Conservation (phyloP, 2,113 vertebrate genomes). For the Ivindomyrus marchei region DNA sequence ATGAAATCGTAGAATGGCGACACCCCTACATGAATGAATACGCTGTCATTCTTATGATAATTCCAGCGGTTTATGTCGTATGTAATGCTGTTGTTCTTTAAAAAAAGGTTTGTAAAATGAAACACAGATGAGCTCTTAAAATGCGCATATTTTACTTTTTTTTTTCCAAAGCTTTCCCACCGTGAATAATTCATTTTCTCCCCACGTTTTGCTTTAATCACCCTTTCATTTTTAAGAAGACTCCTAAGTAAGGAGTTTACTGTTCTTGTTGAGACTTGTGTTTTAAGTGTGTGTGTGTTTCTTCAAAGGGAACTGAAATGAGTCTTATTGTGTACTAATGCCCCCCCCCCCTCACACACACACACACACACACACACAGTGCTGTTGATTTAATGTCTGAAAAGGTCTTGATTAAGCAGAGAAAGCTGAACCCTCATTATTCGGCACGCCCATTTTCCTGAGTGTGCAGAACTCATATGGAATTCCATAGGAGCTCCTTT, state of each 20-base stretch:
- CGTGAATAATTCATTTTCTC: conserved; percentile 2
- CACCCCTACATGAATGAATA: conserved; percentile 11
- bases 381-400: neutral
- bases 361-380: neutral
- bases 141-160: conserved; percentile 49
- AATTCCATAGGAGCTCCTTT: neutral
- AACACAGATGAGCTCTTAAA: conserved; percentile 25
- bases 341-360: neutral
- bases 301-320: neutral
- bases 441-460: neutral
- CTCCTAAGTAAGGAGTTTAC: neutral
- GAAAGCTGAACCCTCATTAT: neutral
- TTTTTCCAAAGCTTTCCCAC: conserved; percentile 14
- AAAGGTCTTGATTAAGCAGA: neutral
- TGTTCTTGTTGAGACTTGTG: conserved; percentile 7
- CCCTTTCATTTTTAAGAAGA: neutral
- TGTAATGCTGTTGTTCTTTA: conserved; percentile 6
- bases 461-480: neutral
- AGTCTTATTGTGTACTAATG: neutral
- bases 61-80: neutral
- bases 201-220: conserved; percentile 7
- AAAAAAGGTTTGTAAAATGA: neutral
- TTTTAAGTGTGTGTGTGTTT: neutral
- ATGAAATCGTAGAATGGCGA: conserved; percentile 19
- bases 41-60: conserved; percentile 10